These are phyloP conservation scores for Garra rufa DNA, from an alignment of 2,113 vertebrate genomes.

Conservation along the genomic window DNA sequence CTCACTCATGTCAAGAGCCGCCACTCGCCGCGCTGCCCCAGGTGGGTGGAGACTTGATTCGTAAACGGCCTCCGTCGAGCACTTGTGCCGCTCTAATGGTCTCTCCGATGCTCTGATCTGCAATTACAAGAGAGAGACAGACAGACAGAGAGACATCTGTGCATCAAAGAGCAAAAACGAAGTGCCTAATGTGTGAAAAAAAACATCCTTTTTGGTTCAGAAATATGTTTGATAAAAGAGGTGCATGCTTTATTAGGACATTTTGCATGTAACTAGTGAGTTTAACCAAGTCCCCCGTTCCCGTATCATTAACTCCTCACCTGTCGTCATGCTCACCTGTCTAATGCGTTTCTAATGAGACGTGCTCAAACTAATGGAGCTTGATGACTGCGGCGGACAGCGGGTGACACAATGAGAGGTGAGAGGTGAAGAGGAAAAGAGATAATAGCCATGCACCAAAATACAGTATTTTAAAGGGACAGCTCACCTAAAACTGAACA, in stretches of 20 bases:
- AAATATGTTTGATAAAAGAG: not conserved
- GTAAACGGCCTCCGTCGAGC: not conserved
- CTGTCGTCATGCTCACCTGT: slow-evolving; percentile 17
- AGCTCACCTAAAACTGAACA: not conserved
- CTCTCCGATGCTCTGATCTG: slow-evolving; percentile 9
- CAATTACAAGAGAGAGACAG: slow-evolving; percentile 5
- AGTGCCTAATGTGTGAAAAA: not conserved
- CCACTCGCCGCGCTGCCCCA: not conserved
- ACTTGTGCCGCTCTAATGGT: slow-evolving; percentile 11
- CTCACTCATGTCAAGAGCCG: slow-evolving; percentile 9
- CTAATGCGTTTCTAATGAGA: slow-evolving; percentile 33
- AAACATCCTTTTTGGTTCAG: not conserved
- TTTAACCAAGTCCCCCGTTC: slow-evolving; percentile 41
- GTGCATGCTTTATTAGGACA: not conserved
- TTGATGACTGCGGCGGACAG: not conserved
- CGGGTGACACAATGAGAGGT: not conserved
- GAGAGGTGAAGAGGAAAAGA: slow-evolving; percentile 17
- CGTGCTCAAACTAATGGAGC: slow-evolving; percentile 8
- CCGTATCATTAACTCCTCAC: slow-evolving; percentile 19
- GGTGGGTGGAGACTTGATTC: slow-evolving; percentile 2
- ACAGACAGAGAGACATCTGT: slow-evolving; percentile 47
- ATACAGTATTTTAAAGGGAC: not conserved
- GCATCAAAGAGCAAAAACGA: not conserved
- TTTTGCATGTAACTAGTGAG: slow-evolving; percentile 11
- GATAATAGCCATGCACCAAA: not conserved